Base-by-base conservation (phyloP, 35 echinoderm and acorn worm species). In the Strongylocentrotus purpuratus region DNA sequence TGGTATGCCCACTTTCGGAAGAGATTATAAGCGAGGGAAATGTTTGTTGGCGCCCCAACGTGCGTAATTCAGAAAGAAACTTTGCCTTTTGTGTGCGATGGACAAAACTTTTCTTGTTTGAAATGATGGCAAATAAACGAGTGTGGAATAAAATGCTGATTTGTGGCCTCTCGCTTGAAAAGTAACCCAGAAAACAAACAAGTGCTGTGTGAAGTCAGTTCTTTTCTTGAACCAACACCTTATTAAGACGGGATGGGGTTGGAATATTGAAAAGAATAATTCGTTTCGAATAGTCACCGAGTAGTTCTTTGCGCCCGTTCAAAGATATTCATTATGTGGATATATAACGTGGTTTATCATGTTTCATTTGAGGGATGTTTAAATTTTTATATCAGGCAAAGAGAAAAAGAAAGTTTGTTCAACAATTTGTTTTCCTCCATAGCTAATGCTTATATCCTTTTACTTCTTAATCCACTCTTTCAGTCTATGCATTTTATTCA, bases 51-150 rank as follows among this genome's bases (percentile, higher is more conserved):
- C 25, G 20, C 65, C 65, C 65, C 22, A n/a, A 18, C 65, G 65
- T n/a, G 65, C 65, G 65, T 78, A 78, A 78, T 78, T 78, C 65
- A 78, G 65, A 78, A 78, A 78, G 28, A 78, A 78, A n/a, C 22
- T 78, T 78, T 78, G 18, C 28, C 65, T 78, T 78, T 78, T 78
- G 65, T 78, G 65, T 8, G 7, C 20, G 28, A 78, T 78, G 22
- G 65, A 78, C 65, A 78, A 78, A 78, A 70, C 22, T n/a, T 78
- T 78, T 78, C 65, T 78, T 78, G 65, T 78, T n/a, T 18, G 65
- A n/a, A 78, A 78, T 78, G 65, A 78, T 78, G 65, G 65, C 22
- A 78, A 78, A 78, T 78, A 78, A 78, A 78, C 20, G 65, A n/a
- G 65, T 28, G 65, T 78, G 65, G 65, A 28, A 78, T 71, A 71